Percentiles rank a stretch among this genome's conserved stretches.
phyloP scores from a whole-genome alignment of 2,797 vertebrate species.

The Pantherophis alleghaniensis region DNA sequence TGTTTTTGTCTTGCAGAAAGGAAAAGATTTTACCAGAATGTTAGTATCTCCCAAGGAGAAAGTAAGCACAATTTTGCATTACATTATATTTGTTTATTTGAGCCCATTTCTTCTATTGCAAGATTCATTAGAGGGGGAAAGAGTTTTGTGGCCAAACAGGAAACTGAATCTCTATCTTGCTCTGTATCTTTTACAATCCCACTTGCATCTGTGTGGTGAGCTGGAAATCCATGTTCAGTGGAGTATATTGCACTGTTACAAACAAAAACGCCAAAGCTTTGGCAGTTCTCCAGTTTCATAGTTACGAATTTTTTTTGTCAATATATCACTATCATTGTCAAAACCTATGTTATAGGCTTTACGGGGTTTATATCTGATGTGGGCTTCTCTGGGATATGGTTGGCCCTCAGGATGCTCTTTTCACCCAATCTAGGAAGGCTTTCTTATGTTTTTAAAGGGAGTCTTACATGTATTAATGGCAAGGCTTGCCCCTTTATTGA shows the following conservation, averaged over 20 bases:
- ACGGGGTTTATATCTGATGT: background rate
- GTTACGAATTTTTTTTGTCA: background rate
- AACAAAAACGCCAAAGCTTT: background rate
- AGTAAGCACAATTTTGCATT: constrained; percentile 69
- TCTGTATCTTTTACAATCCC: background rate
- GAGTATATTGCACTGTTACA: background rate
- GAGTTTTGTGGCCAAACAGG: background rate
- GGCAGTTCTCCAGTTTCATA: background rate
- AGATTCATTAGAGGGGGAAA: background rate
- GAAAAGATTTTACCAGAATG: constrained; percentile 90
- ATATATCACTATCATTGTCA: background rate
- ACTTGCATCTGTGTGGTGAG: background rate
- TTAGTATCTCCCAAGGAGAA: constrained; percentile 91
- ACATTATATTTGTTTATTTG: background rate
- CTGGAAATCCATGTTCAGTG: background rate
- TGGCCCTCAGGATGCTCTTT: background rate
- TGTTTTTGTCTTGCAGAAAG: constrained; percentile 75
- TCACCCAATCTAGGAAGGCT: background rate
- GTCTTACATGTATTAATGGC: background rate
- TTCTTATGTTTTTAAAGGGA: background rate
- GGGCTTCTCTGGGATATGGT: background rate
- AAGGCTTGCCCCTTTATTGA: background rate
- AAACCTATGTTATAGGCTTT: background rate
- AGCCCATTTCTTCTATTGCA: background rate
- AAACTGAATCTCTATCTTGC: background rate